phyloP scores from a whole-genome alignment of 1,140 invertebrate genomes.

The Steinernema khuongi region DNA sequence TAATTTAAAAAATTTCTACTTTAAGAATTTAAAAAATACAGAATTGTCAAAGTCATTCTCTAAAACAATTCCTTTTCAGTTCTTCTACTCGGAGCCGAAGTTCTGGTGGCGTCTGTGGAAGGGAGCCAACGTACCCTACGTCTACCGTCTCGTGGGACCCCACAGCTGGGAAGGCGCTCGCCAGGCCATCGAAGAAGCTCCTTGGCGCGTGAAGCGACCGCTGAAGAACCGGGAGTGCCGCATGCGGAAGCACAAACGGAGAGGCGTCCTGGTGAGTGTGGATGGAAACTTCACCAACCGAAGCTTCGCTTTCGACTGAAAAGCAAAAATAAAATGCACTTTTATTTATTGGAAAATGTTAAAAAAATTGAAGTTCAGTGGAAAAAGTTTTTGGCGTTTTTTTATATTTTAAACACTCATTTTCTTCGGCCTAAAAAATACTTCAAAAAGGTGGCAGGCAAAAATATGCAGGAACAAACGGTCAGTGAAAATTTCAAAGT shows the following conservation, averaged over 20 bases:
- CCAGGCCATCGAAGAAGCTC: constrained; percentile 57
- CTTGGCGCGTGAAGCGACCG: constrained; percentile 45
- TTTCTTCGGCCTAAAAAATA: too few relatives aligned
- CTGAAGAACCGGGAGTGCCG: constrained; percentile 50
- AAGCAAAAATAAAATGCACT: too few relatives aligned
- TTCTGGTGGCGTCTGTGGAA: constrained; percentile 49
- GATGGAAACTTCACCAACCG: not conserved
- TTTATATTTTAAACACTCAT: constrained; percentile 9
- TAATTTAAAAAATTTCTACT: not conserved
- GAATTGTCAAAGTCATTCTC: constrained; percentile 1
- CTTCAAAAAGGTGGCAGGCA: too few relatives aligned
- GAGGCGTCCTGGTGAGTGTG: constrained; percentile 45
- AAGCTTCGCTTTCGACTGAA: not conserved
- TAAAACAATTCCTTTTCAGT: constrained; percentile 34
- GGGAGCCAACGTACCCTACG: constrained; percentile 62
- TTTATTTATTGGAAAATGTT: too few relatives aligned
- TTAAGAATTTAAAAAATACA: not conserved
- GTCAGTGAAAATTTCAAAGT: too few relatives aligned
- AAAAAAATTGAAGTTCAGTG: too few relatives aligned
- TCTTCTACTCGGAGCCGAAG: constrained; percentile 32
- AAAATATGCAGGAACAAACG: too few relatives aligned
- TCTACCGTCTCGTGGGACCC: constrained; percentile 62
- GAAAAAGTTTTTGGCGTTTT: too few relatives aligned
- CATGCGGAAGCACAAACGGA: constrained; percentile 44
- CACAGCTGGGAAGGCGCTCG: constrained; percentile 61